phyloP scores from a whole-genome alignment of 1,140 invertebrate species.

The Paramacrobiotus metropolitanus region DNA sequence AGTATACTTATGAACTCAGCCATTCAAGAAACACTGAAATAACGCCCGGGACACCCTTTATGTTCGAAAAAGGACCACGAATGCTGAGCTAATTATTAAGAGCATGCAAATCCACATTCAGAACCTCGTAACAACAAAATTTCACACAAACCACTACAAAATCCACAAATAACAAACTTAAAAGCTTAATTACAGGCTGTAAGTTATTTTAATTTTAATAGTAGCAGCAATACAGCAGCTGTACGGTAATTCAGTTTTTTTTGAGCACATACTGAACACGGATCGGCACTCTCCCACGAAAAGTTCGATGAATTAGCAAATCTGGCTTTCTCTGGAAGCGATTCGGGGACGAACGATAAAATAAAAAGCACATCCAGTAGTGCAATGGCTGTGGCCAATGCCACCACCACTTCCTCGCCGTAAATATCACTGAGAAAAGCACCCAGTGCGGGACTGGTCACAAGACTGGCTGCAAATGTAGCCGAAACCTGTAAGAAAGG shows the following conservation, averaged over 20 bases:
- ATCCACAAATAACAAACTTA: not conserved
- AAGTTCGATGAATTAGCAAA: conserved; percentile 21
- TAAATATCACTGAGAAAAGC: conserved; percentile 72
- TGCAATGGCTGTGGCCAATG: conserved; percentile 73
- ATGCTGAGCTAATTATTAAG: no score
- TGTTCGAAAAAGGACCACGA: no score
- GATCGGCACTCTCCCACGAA: conserved; percentile 75
- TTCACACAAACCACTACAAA: not conserved
- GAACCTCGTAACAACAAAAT: conserved; percentile 1
- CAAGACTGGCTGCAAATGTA: conserved; percentile 92
- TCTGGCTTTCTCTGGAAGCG: conserved; percentile 71
- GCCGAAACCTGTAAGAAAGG: conserved; percentile 44
- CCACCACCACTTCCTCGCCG: conserved; percentile 80
- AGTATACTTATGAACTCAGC: conserved; percentile 4
- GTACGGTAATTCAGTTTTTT: no score
- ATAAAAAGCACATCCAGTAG: conserved; percentile 94
- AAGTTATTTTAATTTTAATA: no score
- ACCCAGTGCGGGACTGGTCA: conserved; percentile 83
- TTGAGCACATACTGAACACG: conserved; percentile 58
- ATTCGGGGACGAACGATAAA: conserved; percentile 87
- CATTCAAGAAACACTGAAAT: no score
- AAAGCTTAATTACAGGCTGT: no score
- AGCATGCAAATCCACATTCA: no score
- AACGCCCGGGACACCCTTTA: no score
- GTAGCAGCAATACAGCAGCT: no score